Evolutionary conservation across 2,113 vertebrate species (phyloP).

Genomic region (Vanacampus margaritifer): DNA sequence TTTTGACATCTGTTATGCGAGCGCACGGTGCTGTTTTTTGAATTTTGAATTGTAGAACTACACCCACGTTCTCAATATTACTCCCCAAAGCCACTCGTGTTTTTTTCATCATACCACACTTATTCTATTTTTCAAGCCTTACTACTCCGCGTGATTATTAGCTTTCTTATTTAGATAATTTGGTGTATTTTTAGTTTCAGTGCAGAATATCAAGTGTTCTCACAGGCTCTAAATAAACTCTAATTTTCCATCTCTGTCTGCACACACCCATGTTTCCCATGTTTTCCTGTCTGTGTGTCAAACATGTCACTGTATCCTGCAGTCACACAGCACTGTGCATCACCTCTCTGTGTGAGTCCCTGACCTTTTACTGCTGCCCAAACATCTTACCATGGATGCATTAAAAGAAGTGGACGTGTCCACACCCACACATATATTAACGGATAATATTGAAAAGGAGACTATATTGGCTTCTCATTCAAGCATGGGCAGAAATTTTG

Average conservation of each 20-base stretch:
- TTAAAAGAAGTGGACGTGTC: background rate
- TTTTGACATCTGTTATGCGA: too few relatives aligned
- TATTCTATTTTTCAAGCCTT: background rate
- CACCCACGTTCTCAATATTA: background rate
- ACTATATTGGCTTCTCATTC: background rate
- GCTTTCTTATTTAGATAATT: slow-evolving; percentile 19
- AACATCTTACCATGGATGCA: slow-evolving; percentile 5
- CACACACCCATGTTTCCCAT: background rate
- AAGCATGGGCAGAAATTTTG: background rate
- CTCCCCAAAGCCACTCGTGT: too few relatives aligned
- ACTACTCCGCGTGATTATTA: slow-evolving; percentile 3
- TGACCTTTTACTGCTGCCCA: slow-evolving; percentile 36
- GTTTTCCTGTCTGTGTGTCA: slow-evolving; percentile 9
- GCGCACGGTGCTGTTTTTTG: too few relatives aligned
- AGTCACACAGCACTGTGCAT: slow-evolving; percentile 13
- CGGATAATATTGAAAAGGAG: background rate
- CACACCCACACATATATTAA: background rate
- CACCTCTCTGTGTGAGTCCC: slow-evolving; percentile 1
- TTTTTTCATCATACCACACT: background rate
- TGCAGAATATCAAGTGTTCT: slow-evolving; percentile 10
- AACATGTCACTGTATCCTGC: slow-evolving; percentile 8
- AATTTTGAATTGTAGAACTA: background rate
- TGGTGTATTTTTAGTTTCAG: slow-evolving; percentile 2
- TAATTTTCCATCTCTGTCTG: background rate
- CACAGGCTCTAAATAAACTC: background rate